Evolutionary conservation across 2,113 vertebrate species (phyloP).

Genomic region (Sardina pilchardus): DNA sequence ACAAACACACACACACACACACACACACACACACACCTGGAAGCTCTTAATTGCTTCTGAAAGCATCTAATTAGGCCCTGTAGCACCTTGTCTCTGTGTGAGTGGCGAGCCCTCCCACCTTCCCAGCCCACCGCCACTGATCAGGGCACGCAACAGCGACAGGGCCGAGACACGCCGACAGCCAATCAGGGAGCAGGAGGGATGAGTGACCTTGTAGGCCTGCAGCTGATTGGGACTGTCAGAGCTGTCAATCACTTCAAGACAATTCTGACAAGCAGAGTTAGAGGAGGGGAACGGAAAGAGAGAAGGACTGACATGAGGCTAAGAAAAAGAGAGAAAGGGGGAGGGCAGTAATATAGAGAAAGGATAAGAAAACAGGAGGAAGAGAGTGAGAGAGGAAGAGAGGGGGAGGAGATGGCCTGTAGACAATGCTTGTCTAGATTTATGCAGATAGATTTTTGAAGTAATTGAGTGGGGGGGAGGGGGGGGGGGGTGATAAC

Average conservation of each 20-base stretch:
- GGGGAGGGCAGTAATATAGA: neutral
- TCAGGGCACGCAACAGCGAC: slow-evolving; percentile 85
- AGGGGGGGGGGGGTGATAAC: too few relatives aligned
- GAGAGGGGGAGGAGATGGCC: neutral
- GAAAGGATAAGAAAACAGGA: neutral
- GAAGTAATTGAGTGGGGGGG: too few relatives aligned
- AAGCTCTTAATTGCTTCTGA: slow-evolving; percentile 87
- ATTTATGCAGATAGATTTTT: neutral
- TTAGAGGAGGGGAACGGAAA: slow-evolving; percentile 44
- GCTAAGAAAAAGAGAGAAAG: slow-evolving; percentile 1
- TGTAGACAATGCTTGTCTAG: neutral
- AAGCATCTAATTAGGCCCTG: slow-evolving; percentile 91
- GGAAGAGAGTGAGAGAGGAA: neutral
- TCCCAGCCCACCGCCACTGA: slow-evolving; percentile 63
- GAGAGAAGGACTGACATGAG: slow-evolving; percentile 42
- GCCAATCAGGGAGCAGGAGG: slow-evolving; percentile 78
- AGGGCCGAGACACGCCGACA: slow-evolving; percentile 73
- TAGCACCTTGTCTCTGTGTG: slow-evolving; percentile 87
- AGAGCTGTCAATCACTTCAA: slow-evolving; percentile 78
- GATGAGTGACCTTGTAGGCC: slow-evolving; percentile 84
- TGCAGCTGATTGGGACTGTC: slow-evolving; percentile 83
- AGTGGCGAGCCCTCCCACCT: slow-evolving; percentile 80
- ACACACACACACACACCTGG: slow-evolving; percentile 2
- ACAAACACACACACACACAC: neutral
- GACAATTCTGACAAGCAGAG: slow-evolving; percentile 66